Percentiles rank a stretch among this genome's conserved stretches.
These are phyloP conservation scores for Elaphurus davidianus DNA, from an alignment of 2,113 vertebrate species.

Conservation along the genomic window DNA sequence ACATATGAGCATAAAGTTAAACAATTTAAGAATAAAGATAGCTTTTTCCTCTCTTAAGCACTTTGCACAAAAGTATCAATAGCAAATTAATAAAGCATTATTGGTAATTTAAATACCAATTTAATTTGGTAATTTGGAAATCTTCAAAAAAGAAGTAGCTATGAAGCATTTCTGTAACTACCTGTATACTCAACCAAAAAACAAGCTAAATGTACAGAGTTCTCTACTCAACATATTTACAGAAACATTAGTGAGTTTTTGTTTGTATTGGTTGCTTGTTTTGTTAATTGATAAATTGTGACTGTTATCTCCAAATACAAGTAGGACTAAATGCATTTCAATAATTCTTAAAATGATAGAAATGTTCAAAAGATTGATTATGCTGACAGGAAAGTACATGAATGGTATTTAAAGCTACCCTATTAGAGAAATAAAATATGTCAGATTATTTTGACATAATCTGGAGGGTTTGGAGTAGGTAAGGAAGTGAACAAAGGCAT, in stretches of 20 bases:
- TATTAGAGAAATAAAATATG: not conserved
- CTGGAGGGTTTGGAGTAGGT: not conserved
- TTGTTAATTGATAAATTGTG: not conserved
- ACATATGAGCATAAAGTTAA: not conserved
- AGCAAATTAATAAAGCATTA: not conserved
- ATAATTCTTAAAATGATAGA: not conserved
- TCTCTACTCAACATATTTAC: not conserved
- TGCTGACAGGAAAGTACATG: not conserved
- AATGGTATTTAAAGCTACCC: not conserved
- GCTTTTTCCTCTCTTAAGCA: not conserved
- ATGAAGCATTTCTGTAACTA: not conserved
- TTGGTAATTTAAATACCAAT: not conserved
- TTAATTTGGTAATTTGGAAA: not conserved
- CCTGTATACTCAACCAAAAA: not conserved
- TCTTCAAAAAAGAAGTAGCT: not conserved
- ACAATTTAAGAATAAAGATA: not conserved
- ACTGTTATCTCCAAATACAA: not conserved
- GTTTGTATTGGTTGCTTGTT: not conserved
- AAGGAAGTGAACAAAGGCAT: not conserved
- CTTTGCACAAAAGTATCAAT: not conserved
- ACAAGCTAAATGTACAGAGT: not conserved
- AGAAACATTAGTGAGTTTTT: not conserved
- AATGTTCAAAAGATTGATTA: not conserved
- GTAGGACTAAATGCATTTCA: not conserved
- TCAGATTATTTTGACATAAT: not conserved